Conservation (phyloP, 2,888 invertebrate species). For the Neelides folsomi region DNA sequence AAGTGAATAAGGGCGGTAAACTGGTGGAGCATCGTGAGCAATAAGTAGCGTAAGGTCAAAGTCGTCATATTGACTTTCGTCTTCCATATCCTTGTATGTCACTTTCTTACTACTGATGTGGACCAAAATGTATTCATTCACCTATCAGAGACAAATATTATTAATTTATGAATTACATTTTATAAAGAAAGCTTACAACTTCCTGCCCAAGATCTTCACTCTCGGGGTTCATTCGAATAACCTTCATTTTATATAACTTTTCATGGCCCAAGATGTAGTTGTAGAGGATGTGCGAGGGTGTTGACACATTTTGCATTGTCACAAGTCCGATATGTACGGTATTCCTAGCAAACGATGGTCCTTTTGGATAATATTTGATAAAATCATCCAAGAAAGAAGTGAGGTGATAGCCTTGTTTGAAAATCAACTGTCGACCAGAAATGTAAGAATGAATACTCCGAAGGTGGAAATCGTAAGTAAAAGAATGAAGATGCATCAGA, state of each 20-base stretch:
- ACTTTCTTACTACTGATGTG: conserved; percentile 47
- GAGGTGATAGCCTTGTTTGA: conserved; percentile 53
- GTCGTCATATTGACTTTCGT: conserved; percentile 49
- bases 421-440: conserved; percentile 43
- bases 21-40: conserved; percentile 40
- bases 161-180: neutral
- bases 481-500: conserved; percentile 60
- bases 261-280: conserved; percentile 56
- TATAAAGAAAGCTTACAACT: too few relatives aligned
- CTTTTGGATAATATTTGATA: conserved; percentile 59
- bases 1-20: conserved; percentile 31
- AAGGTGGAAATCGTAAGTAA: conserved; percentile 62
- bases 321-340: conserved; percentile 52
- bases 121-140: conserved; percentile 51
- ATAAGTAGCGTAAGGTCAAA: conserved; percentile 55
- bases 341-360: conserved; percentile 62
- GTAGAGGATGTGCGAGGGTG: conserved; percentile 52
- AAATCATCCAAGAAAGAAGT: conserved; percentile 62
- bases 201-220: too few relatives aligned
- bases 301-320: conserved; percentile 47
- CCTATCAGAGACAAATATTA: too few relatives aligned
- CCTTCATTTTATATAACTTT: conserved; percentile 52
- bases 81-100: conserved; percentile 48
- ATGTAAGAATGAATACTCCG: conserved; percentile 54
- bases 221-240: conserved; percentile 45